Base-by-base conservation (phyloP, 23 tunicate genomes). In the Botrylloides violaceus region DNA sequence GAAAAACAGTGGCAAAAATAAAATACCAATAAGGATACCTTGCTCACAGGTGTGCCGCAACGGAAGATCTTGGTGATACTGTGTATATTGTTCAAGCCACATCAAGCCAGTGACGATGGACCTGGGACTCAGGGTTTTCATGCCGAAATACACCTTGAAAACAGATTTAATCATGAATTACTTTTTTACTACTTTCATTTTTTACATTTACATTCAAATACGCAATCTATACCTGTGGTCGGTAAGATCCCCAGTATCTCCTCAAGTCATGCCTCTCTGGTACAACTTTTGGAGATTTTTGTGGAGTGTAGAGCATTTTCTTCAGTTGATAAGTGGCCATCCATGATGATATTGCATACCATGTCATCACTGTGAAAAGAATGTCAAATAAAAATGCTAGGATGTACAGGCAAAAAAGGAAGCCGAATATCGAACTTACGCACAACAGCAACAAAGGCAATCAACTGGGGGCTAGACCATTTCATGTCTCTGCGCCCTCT, bases 241-340 rank as follows among this genome's bases (percentile, higher is more conserved):
- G 60, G 71, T 95, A 95, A 5, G 91, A 86, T 62, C 99, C 99
- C 99, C 99, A 95, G 49, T 77, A 95, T 22, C 64, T 72, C 20
- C 39, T 43, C 84, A 77, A 74, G 48, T 84, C 87, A 22, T 32
- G 23, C 60, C 48, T 6, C 3, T 49, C 62, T 9, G 33, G 18
- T 18, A 68, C 37, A 19, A 68, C 74, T 36, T 68, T 68, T 1
- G 24, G 58, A 19, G 37, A 0, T 1, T 35, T 4, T 43, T 32
- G 47, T n/a, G 74, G 74, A 18, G 74, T 68, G 2, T 68, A 37
- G 22, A 68, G 74, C 74, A 68, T 68, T 37, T 43, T 68, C 0
- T 43, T 68, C 36, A 29, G 34, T 4, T 12, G 70, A 63, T 15
- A 27, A 63, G 32, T 31, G 19, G 64, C 9, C 7, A 22, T 22